Percentiles rank a stretch among this genome's conserved stretches.
Conservation (phyloP, 2,797 vertebrate species). For the Florisuga fusca region DNA sequence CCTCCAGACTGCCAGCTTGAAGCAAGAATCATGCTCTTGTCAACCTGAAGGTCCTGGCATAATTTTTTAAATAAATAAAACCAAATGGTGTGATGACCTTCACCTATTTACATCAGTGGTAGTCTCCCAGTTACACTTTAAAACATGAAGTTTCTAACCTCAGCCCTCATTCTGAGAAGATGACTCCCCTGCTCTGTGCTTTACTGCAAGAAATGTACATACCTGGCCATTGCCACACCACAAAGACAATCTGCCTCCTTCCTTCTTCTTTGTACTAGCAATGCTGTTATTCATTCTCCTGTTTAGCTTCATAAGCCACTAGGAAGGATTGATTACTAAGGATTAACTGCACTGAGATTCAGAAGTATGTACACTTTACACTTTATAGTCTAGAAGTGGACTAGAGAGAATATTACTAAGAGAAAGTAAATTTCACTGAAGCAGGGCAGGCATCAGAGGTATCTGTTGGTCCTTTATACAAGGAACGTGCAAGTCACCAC, state of each 20-base stretch:
- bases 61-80: not conserved
- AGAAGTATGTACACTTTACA: not conserved
- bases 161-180: not conserved
- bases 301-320: not conserved
- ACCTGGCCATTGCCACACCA: constrained; percentile 29
- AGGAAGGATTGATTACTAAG: constrained; percentile 15
- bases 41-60: not conserved
- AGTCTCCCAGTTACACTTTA: not conserved
- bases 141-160: not conserved
- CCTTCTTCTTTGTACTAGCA: not conserved
- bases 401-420: not conserved
- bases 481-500: not conserved
- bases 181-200: not conserved
- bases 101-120: not conserved
- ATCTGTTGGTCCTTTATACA: not conserved
- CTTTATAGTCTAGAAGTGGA: not conserved
- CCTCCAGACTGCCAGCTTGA: not conserved
- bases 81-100: not conserved
- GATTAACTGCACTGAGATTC: constrained; percentile 1
- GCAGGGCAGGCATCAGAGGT: not conserved
- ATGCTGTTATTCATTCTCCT: not conserved
- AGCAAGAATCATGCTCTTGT: not conserved
- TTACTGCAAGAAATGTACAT: constrained; percentile 48
- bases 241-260: constrained; percentile 3
- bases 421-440: not conserved